Evolutionary conservation across 2,113 vertebrate species (phyloP), one percentile per base, ranked within the genome.

Genomic region (Lynx canadensis): DNA sequence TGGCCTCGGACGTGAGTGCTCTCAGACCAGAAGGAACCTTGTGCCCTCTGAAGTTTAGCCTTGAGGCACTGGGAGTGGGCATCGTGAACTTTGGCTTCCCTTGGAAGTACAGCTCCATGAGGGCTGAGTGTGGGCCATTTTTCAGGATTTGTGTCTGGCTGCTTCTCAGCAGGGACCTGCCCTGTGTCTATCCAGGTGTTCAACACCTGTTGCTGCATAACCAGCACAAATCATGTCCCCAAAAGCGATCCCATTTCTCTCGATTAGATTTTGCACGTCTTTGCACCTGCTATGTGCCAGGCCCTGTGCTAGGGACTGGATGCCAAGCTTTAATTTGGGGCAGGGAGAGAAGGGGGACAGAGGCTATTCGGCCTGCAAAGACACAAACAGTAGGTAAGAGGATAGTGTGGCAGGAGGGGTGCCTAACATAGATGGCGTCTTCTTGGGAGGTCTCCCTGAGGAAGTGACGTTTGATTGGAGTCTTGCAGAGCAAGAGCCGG

Each of bases 351-450:
- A 0, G 52, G 12, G 14, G 3, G n/a, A 14, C 74, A 89, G 38
- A 78, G 29, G 41, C 21, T 27, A 45, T 19, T 5, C 2, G 57
- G 57, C 6, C 29, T 38, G 45, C 15, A 41, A 23, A 45, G 12
- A 14, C 3, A 36, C 0, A 1, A 27, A 1, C 3, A 60, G 23
- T 21, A 69, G 68, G 15, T 21, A 36, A 50, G 6, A 2, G 5
- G 0, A 13, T 2, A 9, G 19, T 11, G 2, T 50, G 57, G 41
- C 19, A 19, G 15, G 76, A 55, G 78, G n/a, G 5, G 13, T 29
- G 4, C 29, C 21, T 55, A 18, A 9, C n/a, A 68, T 45, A 52
- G 48, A 19, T 3, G 48, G 23, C 2, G 6, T 12, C 27, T 36
- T 33, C 52, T 55, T 48, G 41, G 10, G 15, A 83, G 55, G 31